Base-by-base conservation (phyloP, 1,140 invertebrate species). In the Atta texana region DNA sequence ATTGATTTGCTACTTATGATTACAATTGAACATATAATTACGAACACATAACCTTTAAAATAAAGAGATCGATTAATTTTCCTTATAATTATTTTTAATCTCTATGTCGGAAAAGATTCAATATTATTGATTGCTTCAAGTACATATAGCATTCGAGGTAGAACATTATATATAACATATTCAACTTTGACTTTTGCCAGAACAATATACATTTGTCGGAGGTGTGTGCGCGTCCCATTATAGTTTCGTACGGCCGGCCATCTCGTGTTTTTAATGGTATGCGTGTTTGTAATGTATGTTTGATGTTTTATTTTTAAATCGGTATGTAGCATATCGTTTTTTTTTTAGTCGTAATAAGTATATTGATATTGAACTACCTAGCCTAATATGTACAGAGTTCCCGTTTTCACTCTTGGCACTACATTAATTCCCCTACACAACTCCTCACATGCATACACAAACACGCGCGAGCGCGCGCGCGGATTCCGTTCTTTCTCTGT, bases 341-440 rank as follows among this genome's bases (percentile, higher is more conserved):
- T 90, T 93, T 93, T 90, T 92, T 92, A 94, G 89, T 92, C 91
- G 89, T 93, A 93, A 94, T 93, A 92, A 94, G 93, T 92, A 94
- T 94, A 94, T 93, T 92, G 92, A 93, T 95, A 95, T 95, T 95
- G 92, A 93, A 94, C 93, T 94, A 95, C 93, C 94, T 94, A 94
- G 86, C 91, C 93, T 95, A 94, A 94, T 94, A 95, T 95, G 92
- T 94, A 95, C 94, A 94, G 80, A 91, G 87, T 93, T 92, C 90
- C 88, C 86, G 59, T 80, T 87, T 81, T 92, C 91, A 91, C 92
- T 93, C 92, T 94, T 94, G 93, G 93, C 93, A 94, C 93, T 94
- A 93, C 92, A 86, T 93, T 91, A 24, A 90, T 92, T 87, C 69
- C 74, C 87, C 77, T 66, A 81, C 39, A 68, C 51, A 66, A 34